Evolutionary conservation across 2,888 invertebrate species (phyloP).

Genomic region (Dione juno): DNA sequence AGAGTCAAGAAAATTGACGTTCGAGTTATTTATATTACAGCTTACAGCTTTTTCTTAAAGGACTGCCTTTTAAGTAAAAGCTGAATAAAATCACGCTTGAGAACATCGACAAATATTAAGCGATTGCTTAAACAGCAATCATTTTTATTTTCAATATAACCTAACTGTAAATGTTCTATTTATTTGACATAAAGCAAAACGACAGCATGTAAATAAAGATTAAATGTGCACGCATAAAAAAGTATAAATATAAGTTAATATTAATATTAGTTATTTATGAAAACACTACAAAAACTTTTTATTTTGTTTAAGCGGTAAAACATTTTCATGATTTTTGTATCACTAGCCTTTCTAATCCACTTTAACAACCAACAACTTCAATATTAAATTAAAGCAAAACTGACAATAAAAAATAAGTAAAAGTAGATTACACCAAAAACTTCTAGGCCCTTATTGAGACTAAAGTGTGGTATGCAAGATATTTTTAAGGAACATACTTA

Average conservation of each 20-base stretch:
- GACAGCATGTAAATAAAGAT: neutral
- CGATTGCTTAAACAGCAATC: neutral
- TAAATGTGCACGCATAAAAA: neutral
- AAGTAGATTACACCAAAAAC: neutral
- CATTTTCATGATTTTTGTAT: conserved; percentile 16
- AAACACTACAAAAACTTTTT: neutral
- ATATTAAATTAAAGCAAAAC: neutral
- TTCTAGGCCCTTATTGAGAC: conserved; percentile 19
- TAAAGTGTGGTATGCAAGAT: conserved; percentile 12
- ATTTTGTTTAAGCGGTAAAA: neutral
- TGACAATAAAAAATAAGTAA: neutral
- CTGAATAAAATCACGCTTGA: too few relatives aligned
- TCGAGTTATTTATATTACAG: too few relatives aligned
- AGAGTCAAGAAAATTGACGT: neutral
- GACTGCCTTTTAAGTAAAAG: neutral
- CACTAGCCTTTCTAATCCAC: conserved; percentile 32
- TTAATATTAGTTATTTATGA: neutral
- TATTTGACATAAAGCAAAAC: neutral
- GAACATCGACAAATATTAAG: neutral
- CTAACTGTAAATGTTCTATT: neutral
- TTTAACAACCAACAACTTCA: neutral
- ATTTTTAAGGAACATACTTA: conserved; percentile 8
- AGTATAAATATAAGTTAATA: neutral
- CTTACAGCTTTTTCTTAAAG: too few relatives aligned
- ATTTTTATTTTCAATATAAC: neutral